Evolutionary conservation across 1,140 invertebrate species (phyloP).

Genomic region (Cotesia vestalis): DNA sequence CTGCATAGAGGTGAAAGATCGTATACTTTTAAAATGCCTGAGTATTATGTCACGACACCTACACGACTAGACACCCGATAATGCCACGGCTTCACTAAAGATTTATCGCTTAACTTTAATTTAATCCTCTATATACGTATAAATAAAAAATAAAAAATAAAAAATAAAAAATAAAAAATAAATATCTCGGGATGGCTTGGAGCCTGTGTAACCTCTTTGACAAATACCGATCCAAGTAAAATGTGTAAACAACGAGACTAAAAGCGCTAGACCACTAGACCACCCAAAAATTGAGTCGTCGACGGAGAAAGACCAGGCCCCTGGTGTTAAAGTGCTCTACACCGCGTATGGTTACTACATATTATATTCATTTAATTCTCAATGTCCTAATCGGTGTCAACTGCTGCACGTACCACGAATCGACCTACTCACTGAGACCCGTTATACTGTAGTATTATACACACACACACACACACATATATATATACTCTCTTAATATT

Average conservation of each 20-base stretch:
- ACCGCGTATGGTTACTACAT: conserved; percentile 35
- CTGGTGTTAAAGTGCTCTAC: too few relatives aligned
- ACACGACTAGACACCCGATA: conserved; percentile 1
- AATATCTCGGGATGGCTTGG: too few relatives aligned
- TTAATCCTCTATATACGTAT: too few relatives aligned
- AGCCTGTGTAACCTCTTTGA: too few relatives aligned
- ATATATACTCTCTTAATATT: conserved; percentile 35
- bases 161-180: too few relatives aligned
- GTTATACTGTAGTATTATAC: conserved; percentile 51
- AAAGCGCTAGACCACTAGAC: too few relatives aligned
- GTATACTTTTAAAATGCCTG: conserved; percentile 5
- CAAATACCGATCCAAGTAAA: too few relatives aligned
- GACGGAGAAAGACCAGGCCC: too few relatives aligned
- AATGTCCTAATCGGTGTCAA: conserved; percentile 64
- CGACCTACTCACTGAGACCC: conserved; percentile 62
- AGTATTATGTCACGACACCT: neutral
- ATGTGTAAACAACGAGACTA: too few relatives aligned
- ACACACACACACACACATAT: conserved; percentile 42
- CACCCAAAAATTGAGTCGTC: too few relatives aligned
- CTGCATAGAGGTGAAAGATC: conserved; percentile 9
- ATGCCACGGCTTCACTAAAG: neutral
- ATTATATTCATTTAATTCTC: conserved; percentile 42
- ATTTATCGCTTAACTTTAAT: too few relatives aligned
- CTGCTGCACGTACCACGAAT: conserved; percentile 63
- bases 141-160: too few relatives aligned